These are phyloP conservation scores for Heliopora coerulea DNA, from an alignment of 92 coral and sea anemone genomes.

Conservation along the genomic window DNA sequence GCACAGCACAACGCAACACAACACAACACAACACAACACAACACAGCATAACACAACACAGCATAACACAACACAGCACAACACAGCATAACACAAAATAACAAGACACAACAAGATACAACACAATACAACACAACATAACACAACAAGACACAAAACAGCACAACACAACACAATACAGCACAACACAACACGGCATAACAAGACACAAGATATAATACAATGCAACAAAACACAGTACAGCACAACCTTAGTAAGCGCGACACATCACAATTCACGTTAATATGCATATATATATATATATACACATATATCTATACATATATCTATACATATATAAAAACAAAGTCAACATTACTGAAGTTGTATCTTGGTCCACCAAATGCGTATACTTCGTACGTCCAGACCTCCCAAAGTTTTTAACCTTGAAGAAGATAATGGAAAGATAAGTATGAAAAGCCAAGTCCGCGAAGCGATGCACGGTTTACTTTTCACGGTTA, in stretches of 20 bases:
- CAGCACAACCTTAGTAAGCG: constrained; percentile 1
- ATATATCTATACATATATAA: too few relatives aligned
- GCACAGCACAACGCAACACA: background rate
- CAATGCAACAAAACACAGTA: constrained; percentile 30
- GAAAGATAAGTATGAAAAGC: background rate
- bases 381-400: constrained; percentile 41
- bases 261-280: constrained; percentile 29
- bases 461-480: too few relatives aligned
- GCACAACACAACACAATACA: constrained; percentile 14
- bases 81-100: background rate
- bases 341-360: constrained; percentile 48
- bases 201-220: constrained; percentile 23
- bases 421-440: constrained; percentile 48
- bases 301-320: too few relatives aligned
- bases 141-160: constrained; percentile 7
- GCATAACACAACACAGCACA: constrained; percentile 3
- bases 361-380: constrained; percentile 96
- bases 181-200: constrained; percentile 29
- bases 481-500: too few relatives aligned
- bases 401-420: constrained; percentile 47
- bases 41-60: constrained; percentile 8
- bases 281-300: too few relatives aligned
- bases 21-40: constrained; percentile 2
- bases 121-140: constrained; percentile 8
- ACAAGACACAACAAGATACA: constrained; percentile 2